Conservation (phyloP, 2,888 invertebrate species). For the Agrotis clavis region DNA sequence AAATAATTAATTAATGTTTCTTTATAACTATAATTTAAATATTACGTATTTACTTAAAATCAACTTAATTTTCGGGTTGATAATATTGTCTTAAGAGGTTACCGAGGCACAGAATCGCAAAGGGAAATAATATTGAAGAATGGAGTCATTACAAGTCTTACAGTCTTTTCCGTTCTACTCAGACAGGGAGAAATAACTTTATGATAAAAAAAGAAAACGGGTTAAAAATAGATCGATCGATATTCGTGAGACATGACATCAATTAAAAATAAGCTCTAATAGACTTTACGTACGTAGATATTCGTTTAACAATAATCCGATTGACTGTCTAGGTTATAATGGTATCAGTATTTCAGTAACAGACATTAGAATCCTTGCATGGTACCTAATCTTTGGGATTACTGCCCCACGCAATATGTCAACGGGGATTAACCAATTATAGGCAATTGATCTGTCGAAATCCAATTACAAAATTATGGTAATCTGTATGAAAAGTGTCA, state of each 20-base stretch:
- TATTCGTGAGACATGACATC: not conserved
- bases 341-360: slow-evolving; percentile 12
- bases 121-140: too few species aligned
- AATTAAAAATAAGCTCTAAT: not conserved
- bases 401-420: slow-evolving; percentile 42
- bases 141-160: too few species aligned
- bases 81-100: too few species aligned
- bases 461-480: slow-evolving; percentile 54
- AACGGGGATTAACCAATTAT: slow-evolving; percentile 58
- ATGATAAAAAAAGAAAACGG: too few species aligned
- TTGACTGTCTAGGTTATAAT: not conserved
- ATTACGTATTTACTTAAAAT: too few species aligned
- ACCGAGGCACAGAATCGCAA: too few species aligned
- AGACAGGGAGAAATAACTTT: too few species aligned
- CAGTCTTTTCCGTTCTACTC: too few species aligned
- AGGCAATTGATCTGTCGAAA: slow-evolving; percentile 48
- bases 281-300: not conserved
- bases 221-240: not conserved
- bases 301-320: slow-evolving; percentile 6
- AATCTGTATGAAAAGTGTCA: slow-evolving; percentile 28
- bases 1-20: too few species aligned
- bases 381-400: slow-evolving; percentile 50
- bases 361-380: slow-evolving; percentile 43
- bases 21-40: too few species aligned
- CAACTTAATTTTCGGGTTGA: too few species aligned